These are phyloP conservation scores for Neofelis nebulosa DNA, from an alignment of 2,113 vertebrate genomes.

Conservation along the genomic window DNA sequence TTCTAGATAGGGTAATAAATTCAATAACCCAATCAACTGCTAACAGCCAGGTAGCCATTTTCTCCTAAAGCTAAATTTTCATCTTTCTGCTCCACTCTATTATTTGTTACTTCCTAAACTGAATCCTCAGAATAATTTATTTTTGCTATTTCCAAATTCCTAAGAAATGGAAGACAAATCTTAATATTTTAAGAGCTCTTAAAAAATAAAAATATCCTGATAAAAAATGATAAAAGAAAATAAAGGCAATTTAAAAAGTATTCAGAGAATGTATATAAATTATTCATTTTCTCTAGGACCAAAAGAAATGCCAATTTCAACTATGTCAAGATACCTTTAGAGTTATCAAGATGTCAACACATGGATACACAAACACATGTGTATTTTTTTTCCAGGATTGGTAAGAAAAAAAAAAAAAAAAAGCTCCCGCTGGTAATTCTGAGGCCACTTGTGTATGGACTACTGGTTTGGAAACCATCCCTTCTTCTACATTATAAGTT, in stretches of 20 bases:
- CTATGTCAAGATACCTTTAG: background rate
- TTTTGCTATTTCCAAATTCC: background rate
- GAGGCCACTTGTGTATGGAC: background rate
- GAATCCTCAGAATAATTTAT: background rate
- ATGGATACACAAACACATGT: background rate
- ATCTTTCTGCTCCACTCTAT: background rate
- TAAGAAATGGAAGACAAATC: background rate
- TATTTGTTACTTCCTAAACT: background rate
- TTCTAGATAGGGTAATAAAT: background rate
- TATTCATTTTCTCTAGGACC: background rate
- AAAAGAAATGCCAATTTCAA: background rate
- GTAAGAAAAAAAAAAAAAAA: background rate
- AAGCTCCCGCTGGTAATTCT: background rate
- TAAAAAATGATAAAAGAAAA: background rate
- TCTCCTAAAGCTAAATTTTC: background rate
- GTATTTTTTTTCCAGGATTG: background rate
- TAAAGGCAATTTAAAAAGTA: background rate
- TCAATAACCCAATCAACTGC: background rate
- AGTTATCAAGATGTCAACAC: background rate
- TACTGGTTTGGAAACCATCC: background rate
- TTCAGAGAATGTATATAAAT: background rate
- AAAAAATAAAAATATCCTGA: background rate
- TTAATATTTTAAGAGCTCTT: constrained; percentile 27
- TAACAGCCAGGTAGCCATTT: background rate
- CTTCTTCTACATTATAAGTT: background rate